Evolutionary conservation across 2,113 vertebrate genomes (phyloP).

Genomic region (Grammomys surdaster): DNA sequence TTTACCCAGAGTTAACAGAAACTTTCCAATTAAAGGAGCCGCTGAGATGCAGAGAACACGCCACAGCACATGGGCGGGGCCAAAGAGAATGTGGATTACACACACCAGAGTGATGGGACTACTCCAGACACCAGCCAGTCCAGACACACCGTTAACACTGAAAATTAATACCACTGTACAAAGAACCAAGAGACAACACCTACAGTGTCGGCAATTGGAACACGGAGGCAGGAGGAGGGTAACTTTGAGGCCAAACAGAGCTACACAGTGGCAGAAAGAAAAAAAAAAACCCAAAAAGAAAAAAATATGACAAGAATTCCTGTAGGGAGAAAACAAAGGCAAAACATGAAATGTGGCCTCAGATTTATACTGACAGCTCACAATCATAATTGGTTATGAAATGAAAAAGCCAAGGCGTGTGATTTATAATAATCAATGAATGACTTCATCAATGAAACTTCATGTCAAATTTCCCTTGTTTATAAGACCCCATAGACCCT

Average conservation of each 20-base stretch:
- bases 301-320: neutral
- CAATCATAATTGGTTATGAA: neutral
- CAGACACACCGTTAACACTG: neutral
- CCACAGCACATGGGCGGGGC: neutral
- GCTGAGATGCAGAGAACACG: neutral
- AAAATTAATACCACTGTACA: neutral
- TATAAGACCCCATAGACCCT: no score
- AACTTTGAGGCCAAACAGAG: neutral
- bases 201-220: neutral
- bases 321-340: neutral
- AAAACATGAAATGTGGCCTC: neutral
- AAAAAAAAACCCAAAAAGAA: neutral
- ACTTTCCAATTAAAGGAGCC: conserved; percentile 10
- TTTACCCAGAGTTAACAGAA: conserved; percentile 11
- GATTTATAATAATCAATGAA: neutral
- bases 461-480: neutral
- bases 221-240: neutral
- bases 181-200: neutral
- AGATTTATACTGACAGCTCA: neutral
- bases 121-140: neutral
- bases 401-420: neutral
- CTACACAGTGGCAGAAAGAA: neutral
- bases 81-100: neutral
- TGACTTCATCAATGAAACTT: neutral
- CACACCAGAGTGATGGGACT: neutral